Base-by-base conservation (phyloP, 2,113 vertebrate genomes). In the Ellobius talpinus region DNA sequence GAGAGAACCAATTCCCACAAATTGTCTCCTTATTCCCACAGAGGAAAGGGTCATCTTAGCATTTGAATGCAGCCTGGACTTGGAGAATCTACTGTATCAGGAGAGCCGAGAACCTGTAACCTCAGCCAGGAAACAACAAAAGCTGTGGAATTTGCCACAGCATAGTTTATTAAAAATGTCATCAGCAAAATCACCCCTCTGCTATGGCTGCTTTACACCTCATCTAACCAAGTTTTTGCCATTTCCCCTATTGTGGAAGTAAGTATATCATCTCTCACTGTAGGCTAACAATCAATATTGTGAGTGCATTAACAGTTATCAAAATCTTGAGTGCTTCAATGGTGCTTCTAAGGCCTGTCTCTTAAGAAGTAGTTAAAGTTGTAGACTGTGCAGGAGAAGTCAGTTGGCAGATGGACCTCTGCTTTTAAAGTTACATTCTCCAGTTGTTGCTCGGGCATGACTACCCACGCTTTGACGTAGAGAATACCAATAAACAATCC, bases 251-350 rank as follows among this genome's bases (percentile, higher is more conserved):
- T 2, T 39, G 55, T 26, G 90, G 63, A 47, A 66, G 13, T 47
- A 73, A 68, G 63, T 89, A 42, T 8, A 4, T 52, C 3, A 0
- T 23, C 13, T 87, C 63, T 45, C 31, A 78, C 78, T 79, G 24
- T 4, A 63, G 76, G 68, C 63, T 5, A 81, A 65, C 39, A 84
- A 52, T 45, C 21, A 86, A 8, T 78, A n/a, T 31, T 55, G 3
- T 23, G 66, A 77, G 31, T 33, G 4, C 19, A n/a, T 89, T 90
- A 88, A 81, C 10, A 89, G 92, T 94, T 94, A 63, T n/a, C 19
- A 65, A 55, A 42, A 74, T 45, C 65, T 85, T 90, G 52, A n/a
- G 26, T 73, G 4, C 92, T 96, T 81, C n/a, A 87, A 31, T 11
- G 52, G 63, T 78, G n/a, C 58, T 92, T 66, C 29, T 70, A 74